Percentiles rank a stretch among this genome's conserved stretches.
Conservation (phyloP, 1,140 invertebrate genomes). For the Diachasma alloeum region DNA sequence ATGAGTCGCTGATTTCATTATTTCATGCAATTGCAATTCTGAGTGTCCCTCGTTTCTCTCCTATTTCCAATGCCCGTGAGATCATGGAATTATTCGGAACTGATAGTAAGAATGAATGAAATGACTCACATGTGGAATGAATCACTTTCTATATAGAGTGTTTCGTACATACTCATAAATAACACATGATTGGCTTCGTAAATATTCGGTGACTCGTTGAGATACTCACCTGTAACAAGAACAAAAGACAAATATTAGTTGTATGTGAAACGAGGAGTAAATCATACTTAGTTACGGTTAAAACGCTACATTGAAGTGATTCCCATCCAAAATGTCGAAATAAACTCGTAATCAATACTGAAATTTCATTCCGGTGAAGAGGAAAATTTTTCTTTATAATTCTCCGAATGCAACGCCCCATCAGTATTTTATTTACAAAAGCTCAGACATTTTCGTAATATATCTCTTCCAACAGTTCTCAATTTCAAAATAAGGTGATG, state of each 20-base stretch:
- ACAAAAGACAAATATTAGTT: constrained; percentile 31
- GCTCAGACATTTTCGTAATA: too few species aligned
- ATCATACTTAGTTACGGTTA: neutral
- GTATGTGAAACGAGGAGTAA: constrained; percentile 19
- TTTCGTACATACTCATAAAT: constrained; percentile 12
- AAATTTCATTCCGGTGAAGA: too few species aligned
- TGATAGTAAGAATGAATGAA: neutral
- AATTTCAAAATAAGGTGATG: too few species aligned
- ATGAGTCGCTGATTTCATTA: too few species aligned
- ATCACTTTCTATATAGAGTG: neutral
- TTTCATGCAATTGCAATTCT: too few species aligned
- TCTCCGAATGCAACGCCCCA: too few species aligned
- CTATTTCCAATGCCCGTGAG: neutral
- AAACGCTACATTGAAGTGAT: constrained; percentile 23
- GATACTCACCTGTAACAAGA: constrained; percentile 57
- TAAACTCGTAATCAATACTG: too few species aligned
- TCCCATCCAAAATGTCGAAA: neutral
- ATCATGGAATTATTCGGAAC: neutral
- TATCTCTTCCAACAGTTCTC: too few species aligned
- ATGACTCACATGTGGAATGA: neutral
- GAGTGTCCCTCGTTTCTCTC: too few species aligned
- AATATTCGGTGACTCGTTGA: neutral
- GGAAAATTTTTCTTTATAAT: too few species aligned
- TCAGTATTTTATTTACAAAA: too few species aligned
- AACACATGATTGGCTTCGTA: neutral